Evolutionary conservation across 2,113 vertebrate genomes (phyloP).

Genomic region (Cervus canadensis): DNA sequence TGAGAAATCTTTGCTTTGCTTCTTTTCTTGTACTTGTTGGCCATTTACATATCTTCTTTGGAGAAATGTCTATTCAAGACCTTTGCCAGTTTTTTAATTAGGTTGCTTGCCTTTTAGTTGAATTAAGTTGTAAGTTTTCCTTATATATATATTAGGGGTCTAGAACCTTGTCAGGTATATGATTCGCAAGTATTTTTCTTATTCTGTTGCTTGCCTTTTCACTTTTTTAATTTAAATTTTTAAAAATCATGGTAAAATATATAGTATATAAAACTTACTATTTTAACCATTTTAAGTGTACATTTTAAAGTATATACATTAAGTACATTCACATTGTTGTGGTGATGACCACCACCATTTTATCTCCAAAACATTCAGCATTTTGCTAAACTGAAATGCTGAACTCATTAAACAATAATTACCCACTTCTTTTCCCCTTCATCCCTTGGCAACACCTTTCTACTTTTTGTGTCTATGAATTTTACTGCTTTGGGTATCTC

Average conservation of each 20-base stretch:
- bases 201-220: not conserved
- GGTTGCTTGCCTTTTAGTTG: not conserved
- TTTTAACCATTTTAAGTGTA: not conserved
- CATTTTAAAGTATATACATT: not conserved
- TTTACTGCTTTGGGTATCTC: not conserved
- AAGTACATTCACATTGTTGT: not conserved
- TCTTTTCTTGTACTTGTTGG: not conserved
- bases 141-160: not conserved
- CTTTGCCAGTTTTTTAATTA: not conserved
- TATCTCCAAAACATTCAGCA: not conserved
- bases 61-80: not conserved
- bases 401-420: not conserved
- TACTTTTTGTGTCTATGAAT: not conserved
- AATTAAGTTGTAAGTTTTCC: not conserved
- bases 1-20: not conserved
- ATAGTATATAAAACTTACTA: not conserved
- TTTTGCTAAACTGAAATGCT: not conserved
- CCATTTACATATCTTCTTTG: not conserved
- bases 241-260: not conserved
- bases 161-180: not conserved
- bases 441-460: not conserved
- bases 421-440: not conserved
- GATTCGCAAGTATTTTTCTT: not conserved
- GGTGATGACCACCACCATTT: not conserved
- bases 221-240: not conserved